Evolutionary conservation across 2,113 vertebrate genomes (phyloP).

Genomic region (Alligator sinensis): DNA sequence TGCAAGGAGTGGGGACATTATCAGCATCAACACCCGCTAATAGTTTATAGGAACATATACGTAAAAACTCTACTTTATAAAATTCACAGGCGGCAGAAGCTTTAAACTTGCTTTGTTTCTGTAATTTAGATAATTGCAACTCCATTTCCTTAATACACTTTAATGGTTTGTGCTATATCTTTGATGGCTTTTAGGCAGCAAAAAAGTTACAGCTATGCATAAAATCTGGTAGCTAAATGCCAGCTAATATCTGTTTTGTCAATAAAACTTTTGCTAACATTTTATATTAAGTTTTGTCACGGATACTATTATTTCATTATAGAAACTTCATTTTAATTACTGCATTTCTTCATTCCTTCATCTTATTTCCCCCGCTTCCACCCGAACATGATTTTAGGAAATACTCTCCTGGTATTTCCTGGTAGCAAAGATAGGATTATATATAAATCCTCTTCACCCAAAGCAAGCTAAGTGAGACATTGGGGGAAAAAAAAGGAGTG

Average conservation of each 20-base stretch:
- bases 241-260: background rate
- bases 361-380: background rate
- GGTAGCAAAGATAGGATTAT: background rate
- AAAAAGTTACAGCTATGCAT: background rate
- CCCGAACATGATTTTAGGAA: background rate
- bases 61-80: background rate
- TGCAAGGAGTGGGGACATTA: background rate
- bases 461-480: background rate
- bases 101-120: background rate
- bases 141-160: background rate
- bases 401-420: background rate
- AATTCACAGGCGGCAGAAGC: background rate
- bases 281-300: slow-evolving; percentile 2
- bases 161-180: background rate
- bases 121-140: background rate
- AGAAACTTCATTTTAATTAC: background rate
- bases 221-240: background rate
- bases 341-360: background rate
- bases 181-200: background rate
- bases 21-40: background rate
- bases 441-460: background rate
- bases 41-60: slow-evolving; percentile 9
- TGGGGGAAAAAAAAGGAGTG: background rate
- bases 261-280: background rate
- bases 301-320: background rate